Percentiles rank a stretch among this genome's conserved stretches.
Evolutionary conservation across 2,888 invertebrate genomes (phyloP).

Genomic region (Pteria penguin): DNA sequence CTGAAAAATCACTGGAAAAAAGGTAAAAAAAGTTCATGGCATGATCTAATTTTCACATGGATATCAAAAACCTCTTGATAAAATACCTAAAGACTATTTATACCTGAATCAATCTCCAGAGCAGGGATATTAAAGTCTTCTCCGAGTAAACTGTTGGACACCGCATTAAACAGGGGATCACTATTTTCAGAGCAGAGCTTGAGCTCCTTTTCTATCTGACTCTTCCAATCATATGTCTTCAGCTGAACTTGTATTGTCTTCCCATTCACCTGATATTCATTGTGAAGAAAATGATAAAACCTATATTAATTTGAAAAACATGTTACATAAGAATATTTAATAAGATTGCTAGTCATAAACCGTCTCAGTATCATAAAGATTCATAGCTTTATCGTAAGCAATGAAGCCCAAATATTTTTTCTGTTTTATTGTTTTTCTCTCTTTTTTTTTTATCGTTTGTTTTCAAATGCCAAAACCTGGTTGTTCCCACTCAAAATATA

Average conservation of each 20-base stretch:
- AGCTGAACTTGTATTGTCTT: slow-evolving; percentile 85
- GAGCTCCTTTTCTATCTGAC: slow-evolving; percentile 90
- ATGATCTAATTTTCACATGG: neutral
- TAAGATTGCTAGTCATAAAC: too few relatives aligned
- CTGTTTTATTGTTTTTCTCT: too few relatives aligned
- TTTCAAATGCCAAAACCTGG: too few relatives aligned
- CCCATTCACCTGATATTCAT: slow-evolving; percentile 72
- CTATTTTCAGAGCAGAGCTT: slow-evolving; percentile 92
- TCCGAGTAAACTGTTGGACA: slow-evolving; percentile 76
- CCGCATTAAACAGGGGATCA: slow-evolving; percentile 84
- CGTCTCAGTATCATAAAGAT: too few relatives aligned
- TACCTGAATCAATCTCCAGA: slow-evolving; percentile 72
- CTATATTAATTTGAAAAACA: too few relatives aligned
- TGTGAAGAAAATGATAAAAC: too few relatives aligned
- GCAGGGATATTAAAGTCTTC: slow-evolving; percentile 76
- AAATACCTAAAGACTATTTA: neutral
- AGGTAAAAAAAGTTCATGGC: neutral
- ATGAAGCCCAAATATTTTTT: too few relatives aligned
- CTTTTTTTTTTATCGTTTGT: too few relatives aligned
- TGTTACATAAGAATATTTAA: too few relatives aligned
- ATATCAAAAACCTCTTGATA: neutral
- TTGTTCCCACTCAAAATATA: too few relatives aligned
- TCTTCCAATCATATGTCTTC: slow-evolving; percentile 92
- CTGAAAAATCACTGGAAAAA: too few relatives aligned
- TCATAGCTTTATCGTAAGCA: too few relatives aligned